Conservation (phyloP, 1,140 invertebrate genomes). For the Ceratina calcarata region DNA sequence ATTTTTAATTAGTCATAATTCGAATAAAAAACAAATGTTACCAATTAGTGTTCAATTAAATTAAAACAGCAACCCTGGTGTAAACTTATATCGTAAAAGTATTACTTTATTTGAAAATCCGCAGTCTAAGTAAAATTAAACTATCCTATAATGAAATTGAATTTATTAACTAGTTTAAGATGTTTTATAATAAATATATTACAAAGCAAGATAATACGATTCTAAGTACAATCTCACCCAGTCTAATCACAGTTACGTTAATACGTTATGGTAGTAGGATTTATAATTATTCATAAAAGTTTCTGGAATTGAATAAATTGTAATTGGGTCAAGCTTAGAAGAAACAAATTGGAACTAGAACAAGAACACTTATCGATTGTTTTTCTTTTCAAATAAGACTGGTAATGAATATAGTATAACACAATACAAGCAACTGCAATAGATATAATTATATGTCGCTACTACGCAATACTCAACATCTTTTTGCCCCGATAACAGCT, state of each 20-base stretch:
- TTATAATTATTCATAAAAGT: conserved; percentile 21
- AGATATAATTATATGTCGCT: background rate
- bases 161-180: too few species aligned
- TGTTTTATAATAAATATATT: too few species aligned
- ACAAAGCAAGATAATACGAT: too few species aligned
- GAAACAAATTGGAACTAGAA: conserved; percentile 67
- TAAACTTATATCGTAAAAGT: too few species aligned
- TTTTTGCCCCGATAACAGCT: conserved; percentile 19
- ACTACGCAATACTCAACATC: background rate
- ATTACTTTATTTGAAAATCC: too few species aligned
- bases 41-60: too few species aligned
- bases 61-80: too few species aligned
- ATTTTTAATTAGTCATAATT: too few species aligned
- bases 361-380: conserved; percentile 68
- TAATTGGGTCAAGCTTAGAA: conserved; percentile 75
- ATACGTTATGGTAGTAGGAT: background rate
- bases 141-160: too few species aligned
- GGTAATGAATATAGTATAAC: conserved; percentile 28
- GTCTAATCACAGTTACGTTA: too few species aligned
- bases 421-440: conserved; percentile 1
- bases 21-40: too few species aligned
- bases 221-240: background rate
- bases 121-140: too few species aligned
- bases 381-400: conserved; percentile 34
- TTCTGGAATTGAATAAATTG: background rate